A percentile compares a stretch with the other conserved stretches of the same genome.
Conservation (phyloP, 64 coral and sea anemone species). For the Orbicella faveolata region DNA sequence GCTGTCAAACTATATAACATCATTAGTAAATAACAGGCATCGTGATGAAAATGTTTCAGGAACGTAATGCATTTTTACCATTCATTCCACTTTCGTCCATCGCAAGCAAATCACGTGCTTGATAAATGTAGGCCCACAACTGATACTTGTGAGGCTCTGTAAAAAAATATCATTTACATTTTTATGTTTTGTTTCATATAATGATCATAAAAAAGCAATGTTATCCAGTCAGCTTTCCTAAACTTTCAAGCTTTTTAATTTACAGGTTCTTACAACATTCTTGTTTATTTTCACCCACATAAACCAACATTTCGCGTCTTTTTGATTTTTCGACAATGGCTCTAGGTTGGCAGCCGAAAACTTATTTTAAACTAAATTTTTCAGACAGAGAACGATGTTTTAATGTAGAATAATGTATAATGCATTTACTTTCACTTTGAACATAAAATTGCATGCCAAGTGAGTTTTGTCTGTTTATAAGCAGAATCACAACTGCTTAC, state of each 20-base stretch:
- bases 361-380: no score
- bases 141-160: constrained; percentile 63
- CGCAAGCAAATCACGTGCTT: constrained; percentile 60
- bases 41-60: not conserved
- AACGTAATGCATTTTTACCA: not conserved
- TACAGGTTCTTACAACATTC: no score
- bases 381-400: no score
- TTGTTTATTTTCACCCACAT: no score
- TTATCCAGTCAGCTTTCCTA: not conserved
- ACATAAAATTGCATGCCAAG: no score
- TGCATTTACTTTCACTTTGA: no score
- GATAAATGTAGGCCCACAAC: constrained; percentile 66
- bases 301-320: no score
- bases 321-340: no score
- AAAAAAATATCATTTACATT: not conserved
- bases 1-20: no score
- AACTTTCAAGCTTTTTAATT: not conserved
- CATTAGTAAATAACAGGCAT: not conserved
- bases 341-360: no score
- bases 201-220: not conserved
- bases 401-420: no score
- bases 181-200: not conserved
- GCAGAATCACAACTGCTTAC: not conserved
- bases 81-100: constrained; percentile 74
- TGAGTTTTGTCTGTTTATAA: no score